Evolutionary conservation across 2,888 invertebrate species (phyloP), one percentile per base, ranked within the genome.

Genomic region (Gandaritis pyraliata): DNA sequence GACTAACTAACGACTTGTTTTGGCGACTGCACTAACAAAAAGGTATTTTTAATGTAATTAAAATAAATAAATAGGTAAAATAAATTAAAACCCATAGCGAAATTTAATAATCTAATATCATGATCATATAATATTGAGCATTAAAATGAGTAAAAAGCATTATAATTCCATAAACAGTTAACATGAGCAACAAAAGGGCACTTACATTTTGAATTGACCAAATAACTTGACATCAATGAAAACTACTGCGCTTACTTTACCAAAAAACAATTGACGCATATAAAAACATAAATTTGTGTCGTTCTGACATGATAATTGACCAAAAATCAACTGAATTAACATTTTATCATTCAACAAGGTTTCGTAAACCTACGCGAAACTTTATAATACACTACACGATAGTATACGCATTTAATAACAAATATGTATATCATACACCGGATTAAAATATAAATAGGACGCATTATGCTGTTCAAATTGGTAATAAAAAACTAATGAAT

Each of bases 61-160:
- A 80, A 87, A 83, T 83, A 84, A 84, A 79, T 80, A 81, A 75
- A 52, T 68, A 78, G 75, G 55, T 46, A 57, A 80, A 83, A 84
- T 86, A 86, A 86, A 84, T 85, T 80, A 86, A 78, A 85, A 82
- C 72, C 77, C 75, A 77, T 82, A 80, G 76, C 71, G 70, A 83
- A 53, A 78, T 77, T 80, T 79, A 82, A 87, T 83, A 73, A 81
- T 83, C 86, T 89, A 90, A 89, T 89, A 89, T 89, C 88, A 89
- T 86, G 87, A 87, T 81, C 82, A 84, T 80, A 84, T 79, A 86
- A 83, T 80, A 86, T 90, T 92, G 91, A 92, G 91, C 91, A 92
- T 91, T 90, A 80, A 77, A 83, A 87, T 90, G 90, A 91, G 90
- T 91, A 90, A 90, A 79, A 77, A 79, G 73, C 79, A 76, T 73